Conservation (phyloP, 2,113 vertebrate species). For the Gorilla gorilla region DNA sequence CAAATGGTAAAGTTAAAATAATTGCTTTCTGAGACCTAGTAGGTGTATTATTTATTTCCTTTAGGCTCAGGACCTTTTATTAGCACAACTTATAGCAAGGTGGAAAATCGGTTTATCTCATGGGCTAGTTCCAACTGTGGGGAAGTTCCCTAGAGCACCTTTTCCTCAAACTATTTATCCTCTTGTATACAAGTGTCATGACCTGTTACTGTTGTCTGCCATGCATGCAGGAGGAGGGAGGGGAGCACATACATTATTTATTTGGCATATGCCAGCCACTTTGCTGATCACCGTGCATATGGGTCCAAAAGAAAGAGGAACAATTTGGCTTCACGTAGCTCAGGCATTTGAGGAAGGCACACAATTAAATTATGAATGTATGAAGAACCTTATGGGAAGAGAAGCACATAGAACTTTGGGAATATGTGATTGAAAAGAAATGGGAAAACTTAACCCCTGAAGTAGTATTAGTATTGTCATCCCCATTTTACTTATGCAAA, state of each 20-base stretch:
- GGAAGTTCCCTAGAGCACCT: background rate
- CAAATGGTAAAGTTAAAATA: background rate
- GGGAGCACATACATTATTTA: background rate
- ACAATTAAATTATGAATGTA: background rate
- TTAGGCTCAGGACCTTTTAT: background rate
- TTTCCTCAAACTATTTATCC: background rate
- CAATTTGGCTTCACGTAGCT: background rate
- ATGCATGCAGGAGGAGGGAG: background rate
- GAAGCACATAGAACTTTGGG: background rate
- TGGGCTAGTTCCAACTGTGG: background rate
- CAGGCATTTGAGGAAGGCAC: background rate
- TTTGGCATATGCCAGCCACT: background rate
- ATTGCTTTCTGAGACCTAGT: background rate
- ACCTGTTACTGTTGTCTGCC: background rate
- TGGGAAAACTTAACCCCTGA: background rate
- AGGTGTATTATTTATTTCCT: background rate
- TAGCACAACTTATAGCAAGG: background rate
- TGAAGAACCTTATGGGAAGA: background rate
- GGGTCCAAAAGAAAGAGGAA: background rate
- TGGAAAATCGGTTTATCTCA: background rate
- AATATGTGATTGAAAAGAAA: background rate
- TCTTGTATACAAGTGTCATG: background rate
- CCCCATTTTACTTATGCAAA: background rate
- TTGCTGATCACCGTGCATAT: background rate
- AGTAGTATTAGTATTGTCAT: background rate